Base-by-base conservation (phyloP, 2,888 invertebrate genomes). In the Lymantria dispar region DNA sequence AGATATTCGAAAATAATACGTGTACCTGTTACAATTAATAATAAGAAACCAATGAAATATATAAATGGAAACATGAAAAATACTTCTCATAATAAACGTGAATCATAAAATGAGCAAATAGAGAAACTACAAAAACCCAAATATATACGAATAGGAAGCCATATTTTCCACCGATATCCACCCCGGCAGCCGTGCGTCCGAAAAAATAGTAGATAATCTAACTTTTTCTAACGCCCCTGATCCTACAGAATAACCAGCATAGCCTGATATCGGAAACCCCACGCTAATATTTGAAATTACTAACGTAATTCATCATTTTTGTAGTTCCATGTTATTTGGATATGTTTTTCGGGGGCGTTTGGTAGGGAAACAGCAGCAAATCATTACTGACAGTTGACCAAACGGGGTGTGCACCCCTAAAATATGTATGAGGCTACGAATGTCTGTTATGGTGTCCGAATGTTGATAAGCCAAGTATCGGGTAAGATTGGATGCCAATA, bases 321-420 rank as follows among this genome's bases (percentile, higher is more conserved):
- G 39, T 3, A 58, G 80, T 54, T 79, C 76, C 53, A 39, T 7
- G 1, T 61, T 64, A 49, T 51, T 43, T 80, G 78, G 86, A 54
- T 50, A 43, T 51, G 52, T 68, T 64, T 54, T 56, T 69, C 68
- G 89, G 82, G 87, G 90, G 90, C 86, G 90, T 82, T 76, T 60
- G 76, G 62, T 67, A 70, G 83, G 85, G 85, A 83, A 81, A 83
- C 73, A 76, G 82, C 80, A 86, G 90, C 91, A 91, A 91, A 91
- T 91, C 91, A 91, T 91, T 90, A 87, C 88, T 91, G 91, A 91
- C 91, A 91, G 91, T 89, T 91, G 91, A 91, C 91, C 91, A 90
- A 80, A 84, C 81, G 85, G 91, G 89, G 89, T 80, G 83, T 74
- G 78, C 65, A 70, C 72, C 85, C 89, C 84, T 91, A 82, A 91